Evolutionary conservation across 2,797 vertebrate species (phyloP), one percentile per base, ranked within the genome.

Genomic region (Champsocephalus esox): DNA sequence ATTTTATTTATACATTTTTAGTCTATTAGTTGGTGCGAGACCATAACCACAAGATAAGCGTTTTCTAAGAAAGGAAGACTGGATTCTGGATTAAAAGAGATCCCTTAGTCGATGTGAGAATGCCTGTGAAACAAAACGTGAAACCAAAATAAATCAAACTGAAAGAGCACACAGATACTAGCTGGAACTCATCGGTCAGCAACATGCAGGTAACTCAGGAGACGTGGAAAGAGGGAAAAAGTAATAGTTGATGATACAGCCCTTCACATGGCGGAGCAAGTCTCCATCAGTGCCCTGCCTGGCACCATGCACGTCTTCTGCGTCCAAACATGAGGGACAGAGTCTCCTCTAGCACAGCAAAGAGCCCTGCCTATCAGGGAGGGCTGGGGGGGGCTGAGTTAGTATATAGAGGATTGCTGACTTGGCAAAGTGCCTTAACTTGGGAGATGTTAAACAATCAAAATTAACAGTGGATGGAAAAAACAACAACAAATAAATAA

Each of bases 291-390:
- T 93, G 94, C 95, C 92, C 95, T 95, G 94, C 94, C 91, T 93
- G 93, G 87, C 95, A 95, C 95, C 96, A 97, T 97, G 97, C 96
- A 95, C 93, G 93, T 97, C 96, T 95, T 97, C 96, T 94, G 91
- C 93, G 94, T 96, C 96, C 96, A 97, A 96, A 96, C 96, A 96
- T 95, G 94, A 96, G 95, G 95, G 88, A 89, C 87, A 87, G 82
- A 91, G 89, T 94, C 92, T 94, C 94, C 88, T 93, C 92, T 93
- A 94, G 85, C 92, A 89, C 90, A 90, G 92, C 91, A 95, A 90
- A 95, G 62, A 50, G 81, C 73, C 58, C 80, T 88, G 81, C 73
- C 78, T 80, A 85, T 74, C 79, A 64, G 79, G 77, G 73, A 46
- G 62, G 80, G 64, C 49, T 54, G 43, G 55, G 4, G 51, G 41